Base-by-base conservation (phyloP, 2,888 invertebrate species). In the Lucinisca nassula region DNA sequence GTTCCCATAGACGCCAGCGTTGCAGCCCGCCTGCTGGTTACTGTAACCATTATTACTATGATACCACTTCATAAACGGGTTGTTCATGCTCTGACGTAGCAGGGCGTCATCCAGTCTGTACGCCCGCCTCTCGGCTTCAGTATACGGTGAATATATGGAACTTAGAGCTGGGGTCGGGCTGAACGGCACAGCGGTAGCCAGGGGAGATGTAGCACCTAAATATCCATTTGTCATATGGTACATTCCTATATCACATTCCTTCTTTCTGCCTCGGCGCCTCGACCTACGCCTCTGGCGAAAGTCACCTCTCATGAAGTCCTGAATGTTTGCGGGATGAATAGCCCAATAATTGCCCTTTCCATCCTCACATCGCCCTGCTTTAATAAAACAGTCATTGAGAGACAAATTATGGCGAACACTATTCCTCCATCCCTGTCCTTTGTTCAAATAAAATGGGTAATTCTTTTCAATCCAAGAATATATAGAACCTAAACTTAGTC, bases 261-360 rank as follows among this genome's bases (percentile, higher is more conserved):
- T 94, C 91, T 94, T 95, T 10, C 95, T 89, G 0, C 94, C 94
- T 17, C 95, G 84, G 38, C 95, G 85, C 14, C 95, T 87, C 1
- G 94, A 94, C 24, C 95, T 92, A 10, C 95, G 89, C 78, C 95
- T 87, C 74, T 95, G 95, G 1, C 95, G 92, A 88, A 95, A 95
- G 85, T 95, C 95, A 4, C 95, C 95, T 10, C 94, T 84, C 90
- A 93, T 93, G 85, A 95, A 95, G 88, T 95, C 95, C 86, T 95
- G 95, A 27, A 95, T 92, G 88, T 95, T 95, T 6, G 95, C 95
- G 21, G 95, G 95, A 84, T 95, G 95, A 70, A 95, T 95, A 32
- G 94, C 94, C 95, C 95, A 95, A 88, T 95, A 95, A 90, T 95
- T 95, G 0, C 95, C 95, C 83, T 95, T 95, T 24, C 95, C 95